Evolutionary conservation across 2,797 vertebrate genomes (phyloP).

Genomic region (Kryptopterus vitreolus): DNA sequence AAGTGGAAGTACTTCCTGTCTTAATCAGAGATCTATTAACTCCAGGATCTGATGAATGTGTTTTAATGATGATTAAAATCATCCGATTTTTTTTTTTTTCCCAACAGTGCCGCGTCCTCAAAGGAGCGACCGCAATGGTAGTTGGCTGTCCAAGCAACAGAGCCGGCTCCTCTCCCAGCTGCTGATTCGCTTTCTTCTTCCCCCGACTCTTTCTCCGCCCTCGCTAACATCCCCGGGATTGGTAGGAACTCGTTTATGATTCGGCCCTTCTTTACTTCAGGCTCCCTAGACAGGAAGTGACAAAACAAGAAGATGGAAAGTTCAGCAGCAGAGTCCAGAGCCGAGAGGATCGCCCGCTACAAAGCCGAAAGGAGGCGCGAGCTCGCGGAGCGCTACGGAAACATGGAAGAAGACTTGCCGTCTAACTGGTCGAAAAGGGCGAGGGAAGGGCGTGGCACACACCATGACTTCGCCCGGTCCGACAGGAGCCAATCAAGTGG

Average conservation of each 20-base stretch:
- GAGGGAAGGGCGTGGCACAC: conserved; percentile 52
- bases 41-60: neutral
- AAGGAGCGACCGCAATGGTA: conserved; percentile 35
- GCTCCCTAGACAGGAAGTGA: conserved; percentile 9
- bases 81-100: conserved; percentile 42
- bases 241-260: too few relatives aligned
- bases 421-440: conserved; percentile 71
- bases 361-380: conserved; percentile 78
- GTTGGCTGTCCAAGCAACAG: conserved; percentile 40
- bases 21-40: neutral
- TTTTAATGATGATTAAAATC: neutral
- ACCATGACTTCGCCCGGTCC: conserved; percentile 11
- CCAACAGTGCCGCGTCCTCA: conserved; percentile 41
- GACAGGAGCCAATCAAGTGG: conserved; percentile 47
- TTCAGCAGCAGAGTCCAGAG: conserved; percentile 69
- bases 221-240: too few relatives aligned
- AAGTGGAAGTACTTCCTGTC: neutral
- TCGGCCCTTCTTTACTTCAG: conserved; percentile 3
- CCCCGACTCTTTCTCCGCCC: conserved; percentile 33
- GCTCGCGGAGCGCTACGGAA: conserved; percentile 71
- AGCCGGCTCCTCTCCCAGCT: conserved; percentile 31
- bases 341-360: conserved; percentile 77
- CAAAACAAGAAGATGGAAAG: conserved; percentile 61
- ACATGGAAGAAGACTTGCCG: conserved; percentile 70
- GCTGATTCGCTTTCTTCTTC: conserved; percentile 33